Percentiles rank a stretch among this genome's conserved stretches.
These are phyloP conservation scores for Philonicus albiceps DNA, from an alignment of 2,888 invertebrate genomes.

Conservation along the genomic window DNA sequence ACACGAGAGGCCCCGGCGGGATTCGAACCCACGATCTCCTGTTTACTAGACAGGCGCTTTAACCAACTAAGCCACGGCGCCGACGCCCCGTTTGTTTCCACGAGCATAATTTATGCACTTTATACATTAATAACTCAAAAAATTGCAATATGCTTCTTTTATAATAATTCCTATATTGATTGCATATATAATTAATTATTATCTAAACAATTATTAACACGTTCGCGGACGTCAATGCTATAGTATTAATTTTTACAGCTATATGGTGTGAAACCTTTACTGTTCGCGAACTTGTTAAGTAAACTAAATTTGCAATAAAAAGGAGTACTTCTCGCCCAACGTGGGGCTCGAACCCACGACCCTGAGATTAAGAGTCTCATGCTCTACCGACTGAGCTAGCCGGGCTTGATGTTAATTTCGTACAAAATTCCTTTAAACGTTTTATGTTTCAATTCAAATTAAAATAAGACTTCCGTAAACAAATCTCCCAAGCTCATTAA, in stretches of 20 bases:
- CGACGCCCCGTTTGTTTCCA: neutral
- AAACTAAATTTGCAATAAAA: neutral
- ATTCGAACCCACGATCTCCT: conserved; percentile 50
- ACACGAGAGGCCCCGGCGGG: conserved; percentile 45
- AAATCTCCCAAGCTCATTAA: no score
- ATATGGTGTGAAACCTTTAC: no score
- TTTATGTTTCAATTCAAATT: neutral
- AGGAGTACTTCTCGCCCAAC: conserved; percentile 55
- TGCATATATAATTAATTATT: neutral
- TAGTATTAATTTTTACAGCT: no score
- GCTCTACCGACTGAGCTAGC: conserved; percentile 64
- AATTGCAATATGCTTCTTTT: no score
- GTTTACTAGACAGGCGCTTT: conserved; percentile 50
- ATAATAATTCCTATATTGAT: neutral
- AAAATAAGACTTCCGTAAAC: no score
- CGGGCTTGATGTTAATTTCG: conserved; percentile 51
- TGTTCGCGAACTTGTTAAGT: no score
- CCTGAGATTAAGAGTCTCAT: conserved; percentile 64
- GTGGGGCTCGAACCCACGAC: conserved; percentile 64
- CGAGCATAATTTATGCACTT: neutral
- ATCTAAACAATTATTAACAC: neutral
- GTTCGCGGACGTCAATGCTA: no score
- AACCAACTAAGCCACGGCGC: conserved; percentile 50
- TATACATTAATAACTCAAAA: neutral
- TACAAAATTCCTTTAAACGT: neutral